Evolutionary conservation across 2,888 invertebrate genomes (phyloP).

Genomic region (Eupeodes luniger): DNA sequence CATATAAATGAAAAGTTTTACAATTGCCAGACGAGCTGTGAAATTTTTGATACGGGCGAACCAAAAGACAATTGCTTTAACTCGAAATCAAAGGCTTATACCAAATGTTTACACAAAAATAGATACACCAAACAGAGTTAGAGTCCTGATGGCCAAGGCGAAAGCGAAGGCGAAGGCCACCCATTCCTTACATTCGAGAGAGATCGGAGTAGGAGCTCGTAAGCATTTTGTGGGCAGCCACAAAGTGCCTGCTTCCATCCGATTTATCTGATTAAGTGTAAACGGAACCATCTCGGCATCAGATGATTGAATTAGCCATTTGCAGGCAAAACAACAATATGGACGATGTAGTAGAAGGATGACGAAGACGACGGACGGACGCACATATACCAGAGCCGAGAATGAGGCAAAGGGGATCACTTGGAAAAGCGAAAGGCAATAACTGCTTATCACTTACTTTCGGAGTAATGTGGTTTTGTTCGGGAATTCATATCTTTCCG

Average conservation of each 20-base stretch:
- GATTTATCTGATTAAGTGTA: conserved; percentile 78
- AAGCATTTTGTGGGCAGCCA: conserved; percentile 77
- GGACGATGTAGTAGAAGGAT: conserved; percentile 23
- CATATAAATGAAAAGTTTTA: conserved; percentile 50
- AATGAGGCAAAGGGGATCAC: conserved; percentile 46
- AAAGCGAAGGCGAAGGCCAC: conserved; percentile 18
- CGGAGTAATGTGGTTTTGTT: conserved; percentile 78
- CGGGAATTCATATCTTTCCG: conserved; percentile 76
- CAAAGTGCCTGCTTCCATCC: conserved; percentile 78
- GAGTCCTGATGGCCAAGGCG: neutral
- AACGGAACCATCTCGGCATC: conserved; percentile 77
- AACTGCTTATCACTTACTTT: conserved; percentile 78
- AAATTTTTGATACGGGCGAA: conserved; percentile 75
- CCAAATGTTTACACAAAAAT: conserved; percentile 72
- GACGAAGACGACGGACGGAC: neutral
- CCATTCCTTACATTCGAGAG: conserved; percentile 33
- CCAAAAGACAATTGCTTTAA: conserved; percentile 65
- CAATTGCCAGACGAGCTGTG: conserved; percentile 76
- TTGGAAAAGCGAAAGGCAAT: conserved; percentile 72
- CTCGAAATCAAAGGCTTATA: conserved; percentile 61
- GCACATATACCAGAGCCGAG: conserved; percentile 17
- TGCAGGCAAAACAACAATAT: conserved; percentile 77
- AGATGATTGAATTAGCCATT: conserved; percentile 83
- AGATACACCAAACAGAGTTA: conserved; percentile 61
- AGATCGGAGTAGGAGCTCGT: conserved; percentile 19